Percentiles rank a stretch among this genome's conserved stretches.
These are phyloP conservation scores for Enhydra lutris DNA, from an alignment of 2,113 vertebrate genomes.

Conservation along the genomic window DNA sequence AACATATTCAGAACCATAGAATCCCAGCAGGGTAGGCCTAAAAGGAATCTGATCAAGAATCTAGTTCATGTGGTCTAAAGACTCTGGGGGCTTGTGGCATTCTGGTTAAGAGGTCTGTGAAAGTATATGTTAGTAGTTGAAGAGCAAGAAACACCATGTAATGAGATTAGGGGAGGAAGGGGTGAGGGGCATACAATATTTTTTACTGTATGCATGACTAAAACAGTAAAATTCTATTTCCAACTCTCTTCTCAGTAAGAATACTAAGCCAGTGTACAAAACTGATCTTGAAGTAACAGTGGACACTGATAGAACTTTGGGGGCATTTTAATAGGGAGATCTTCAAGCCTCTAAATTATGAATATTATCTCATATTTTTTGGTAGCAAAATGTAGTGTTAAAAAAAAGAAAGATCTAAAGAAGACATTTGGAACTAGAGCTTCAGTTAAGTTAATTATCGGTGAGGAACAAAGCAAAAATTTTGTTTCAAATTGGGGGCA, in stretches of 20 bases:
- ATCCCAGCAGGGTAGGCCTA: not conserved
- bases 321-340: not conserved
- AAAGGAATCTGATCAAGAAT: not conserved
- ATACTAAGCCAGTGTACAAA: not conserved
- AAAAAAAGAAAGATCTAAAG: conserved; percentile 13
- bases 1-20: not conserved
- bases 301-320: not conserved
- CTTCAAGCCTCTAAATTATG: not conserved
- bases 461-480: not conserved
- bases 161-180: not conserved
- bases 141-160: not conserved
- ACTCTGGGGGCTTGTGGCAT: not conserved
- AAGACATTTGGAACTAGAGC: conserved; percentile 38
- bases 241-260: not conserved
- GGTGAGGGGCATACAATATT: not conserved
- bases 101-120: not conserved
- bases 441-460: conserved; percentile 13
- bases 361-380: not conserved
- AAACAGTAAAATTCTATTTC: conserved; percentile 19
- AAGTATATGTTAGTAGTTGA: not conserved
- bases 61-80: not conserved
- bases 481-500: not conserved
- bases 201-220: not conserved
- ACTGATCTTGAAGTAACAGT: not conserved
- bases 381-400: not conserved